Evolutionary conservation across 2,113 vertebrate genomes (phyloP), one percentile per base, ranked within the genome.

Genomic region (Peromyscus maniculatus): DNA sequence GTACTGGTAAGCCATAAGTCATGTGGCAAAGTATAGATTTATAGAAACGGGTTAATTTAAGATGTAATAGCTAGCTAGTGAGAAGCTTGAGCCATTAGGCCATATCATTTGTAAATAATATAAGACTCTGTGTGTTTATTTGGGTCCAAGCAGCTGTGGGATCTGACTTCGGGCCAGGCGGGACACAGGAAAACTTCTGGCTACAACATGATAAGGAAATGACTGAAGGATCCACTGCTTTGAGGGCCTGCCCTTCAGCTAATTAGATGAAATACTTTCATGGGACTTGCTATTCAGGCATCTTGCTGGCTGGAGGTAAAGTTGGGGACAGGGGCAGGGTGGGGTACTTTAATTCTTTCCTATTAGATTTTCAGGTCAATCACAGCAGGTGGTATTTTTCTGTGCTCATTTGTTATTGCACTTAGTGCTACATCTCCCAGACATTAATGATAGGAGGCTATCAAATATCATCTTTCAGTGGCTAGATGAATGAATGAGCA

Each of bases 311-410:
- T 92, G 21, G 12, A 87, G 59, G 57, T 71, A 43, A 96, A 55
- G 22, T 89, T 91, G 71, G 9, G 33, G 26, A 3, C 7, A 79
- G 33, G 39, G 4, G 24, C 17, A 62, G 31, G 21, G 57, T 52
- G 2, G n/a, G 13, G 43, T 39, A 67, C 69, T 92, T 91, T 92
- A 22, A 0, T 86, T 80, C 16, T 62, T 92, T 91, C n/a, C 66
- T 91, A 52, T 52, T 52, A 52, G 52, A 52, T 82, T 88, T 59
- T 94, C 52, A 96, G 64, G 88, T 86, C 28, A 83, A 88, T 96
- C 9, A 90, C 52, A 84, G 12, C 10, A 16, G 59, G 10, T 84
- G 43, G 19, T 84, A 33, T 69, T 92, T 95, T 93, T 93, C 66
- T 90, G 33, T 69, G 16, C 67, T 93, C 46, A 74, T 92, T 49